phyloP scores from a whole-genome alignment of 2,113 vertebrate species.

The Gallinago media region DNA sequence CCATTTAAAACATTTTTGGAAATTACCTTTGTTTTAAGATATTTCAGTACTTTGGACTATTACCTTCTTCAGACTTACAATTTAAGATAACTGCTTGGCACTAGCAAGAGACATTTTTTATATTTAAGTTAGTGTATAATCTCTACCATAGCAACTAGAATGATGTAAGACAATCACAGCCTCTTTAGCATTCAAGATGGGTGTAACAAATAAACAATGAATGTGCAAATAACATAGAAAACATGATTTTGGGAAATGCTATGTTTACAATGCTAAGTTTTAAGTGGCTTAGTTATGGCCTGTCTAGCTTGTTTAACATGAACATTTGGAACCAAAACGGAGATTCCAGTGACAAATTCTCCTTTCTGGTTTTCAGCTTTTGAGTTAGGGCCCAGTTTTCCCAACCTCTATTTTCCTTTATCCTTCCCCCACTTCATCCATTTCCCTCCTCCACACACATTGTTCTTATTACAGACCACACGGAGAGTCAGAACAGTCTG shows the following conservation, averaged over 20 bases:
- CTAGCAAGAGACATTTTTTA: neutral
- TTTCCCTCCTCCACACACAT: neutral
- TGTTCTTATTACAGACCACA: neutral
- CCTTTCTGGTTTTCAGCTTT: neutral
- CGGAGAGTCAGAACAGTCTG: neutral
- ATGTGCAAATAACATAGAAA: neutral
- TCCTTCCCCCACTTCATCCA: neutral
- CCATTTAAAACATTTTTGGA: neutral
- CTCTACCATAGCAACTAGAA: neutral
- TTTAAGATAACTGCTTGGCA: neutral
- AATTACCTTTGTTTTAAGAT: neutral
- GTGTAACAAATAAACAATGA: neutral
- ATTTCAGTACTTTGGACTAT: neutral
- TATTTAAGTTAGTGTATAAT: neutral
- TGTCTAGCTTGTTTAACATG: neutral
- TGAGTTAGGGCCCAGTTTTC: neutral
- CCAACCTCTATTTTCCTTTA: neutral
- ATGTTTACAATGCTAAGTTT: neutral
- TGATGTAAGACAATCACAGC: neutral
- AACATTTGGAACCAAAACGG: neutral
- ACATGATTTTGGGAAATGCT: neutral
- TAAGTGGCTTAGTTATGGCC: neutral
- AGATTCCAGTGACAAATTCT: neutral
- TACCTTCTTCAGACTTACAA: neutral
- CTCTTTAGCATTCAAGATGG: neutral